These are phyloP conservation scores for Nothoprocta pentlandii DNA, from an alignment of 2,113 vertebrate genomes.

Conservation along the genomic window DNA sequence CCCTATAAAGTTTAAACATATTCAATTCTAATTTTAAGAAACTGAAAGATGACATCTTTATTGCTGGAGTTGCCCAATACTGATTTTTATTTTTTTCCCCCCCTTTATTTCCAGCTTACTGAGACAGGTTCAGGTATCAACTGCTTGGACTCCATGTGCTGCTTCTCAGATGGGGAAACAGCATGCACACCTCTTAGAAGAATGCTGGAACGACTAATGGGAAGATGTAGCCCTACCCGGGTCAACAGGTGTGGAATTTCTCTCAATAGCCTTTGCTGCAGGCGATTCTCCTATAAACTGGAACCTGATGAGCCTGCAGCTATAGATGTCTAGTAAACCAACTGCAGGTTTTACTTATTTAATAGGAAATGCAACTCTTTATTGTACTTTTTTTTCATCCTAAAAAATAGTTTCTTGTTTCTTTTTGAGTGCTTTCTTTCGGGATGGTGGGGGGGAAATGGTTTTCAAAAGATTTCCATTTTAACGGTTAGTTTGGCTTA, in stretches of 20 bases:
- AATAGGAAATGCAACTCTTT: slow-evolving; percentile 40
- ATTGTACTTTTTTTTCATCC: slow-evolving; percentile 37
- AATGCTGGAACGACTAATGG: slow-evolving; percentile 91
- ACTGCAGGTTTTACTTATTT: slow-evolving; percentile 50
- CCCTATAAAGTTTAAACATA: slow-evolving; percentile 27
- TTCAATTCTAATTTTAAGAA: slow-evolving; percentile 11
- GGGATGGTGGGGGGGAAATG: neutral
- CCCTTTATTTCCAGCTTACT: slow-evolving; percentile 79
- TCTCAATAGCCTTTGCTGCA: slow-evolving; percentile 85
- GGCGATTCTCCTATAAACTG: slow-evolving; percentile 81
- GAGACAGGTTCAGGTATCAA: slow-evolving; percentile 88
- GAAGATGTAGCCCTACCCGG: slow-evolving; percentile 83
- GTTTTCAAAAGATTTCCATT: slow-evolving; percentile 54
- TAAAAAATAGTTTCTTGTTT: slow-evolving; percentile 47
- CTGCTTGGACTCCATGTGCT: slow-evolving; percentile 98
- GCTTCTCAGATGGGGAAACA: slow-evolving; percentile 92
- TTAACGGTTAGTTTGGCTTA: slow-evolving; percentile 45
- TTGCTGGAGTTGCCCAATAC: neutral
- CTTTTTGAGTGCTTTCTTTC: slow-evolving; percentile 40
- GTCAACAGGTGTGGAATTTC: slow-evolving; percentile 88
- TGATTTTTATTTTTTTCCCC: neutral
- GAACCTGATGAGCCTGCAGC: slow-evolving; percentile 77
- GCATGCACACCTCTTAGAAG: slow-evolving; percentile 88
- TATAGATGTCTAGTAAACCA: slow-evolving; percentile 68
- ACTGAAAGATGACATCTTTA: neutral